A percentile compares a stretch with the other conserved stretches of the same genome.
Evolutionary conservation across 2,888 invertebrate genomes (phyloP).

Genomic region (Leptopilina syphax): DNA sequence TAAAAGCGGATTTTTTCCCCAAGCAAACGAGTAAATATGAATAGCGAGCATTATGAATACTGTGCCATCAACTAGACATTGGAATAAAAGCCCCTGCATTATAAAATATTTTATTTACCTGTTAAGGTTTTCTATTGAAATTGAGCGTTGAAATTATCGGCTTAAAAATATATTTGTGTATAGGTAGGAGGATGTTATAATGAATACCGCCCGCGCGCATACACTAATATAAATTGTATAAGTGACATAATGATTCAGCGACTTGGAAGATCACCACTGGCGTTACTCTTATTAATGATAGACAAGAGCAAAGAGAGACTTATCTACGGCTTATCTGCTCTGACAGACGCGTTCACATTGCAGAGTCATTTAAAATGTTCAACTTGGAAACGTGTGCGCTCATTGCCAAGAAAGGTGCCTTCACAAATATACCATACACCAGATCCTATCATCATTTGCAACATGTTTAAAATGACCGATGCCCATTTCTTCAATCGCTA

Average conservation of each 20-base stretch:
- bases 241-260: constrained; percentile 30
- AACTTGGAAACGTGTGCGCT: background rate
- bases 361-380: constrained; percentile 28
- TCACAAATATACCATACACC: background rate
- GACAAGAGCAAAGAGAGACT: constrained; percentile 27
- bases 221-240: background rate
- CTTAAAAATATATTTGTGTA: background rate
- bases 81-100: constrained; percentile 28
- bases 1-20: too few species aligned
- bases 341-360: constrained; percentile 14
- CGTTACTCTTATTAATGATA: constrained; percentile 40
- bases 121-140: constrained; percentile 16
- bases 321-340: background rate
- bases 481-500: constrained; percentile 69
- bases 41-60: too few species aligned
- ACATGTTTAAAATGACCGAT: constrained; percentile 70
- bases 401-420: background rate
- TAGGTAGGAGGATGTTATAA: background rate
- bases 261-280: constrained; percentile 17
- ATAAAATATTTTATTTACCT: constrained; percentile 21
- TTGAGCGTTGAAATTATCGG: constrained; percentile 17
- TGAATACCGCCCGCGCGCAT: constrained; percentile 18
- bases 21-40: too few species aligned
- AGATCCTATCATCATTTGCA: constrained; percentile 69
- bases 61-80: too few species aligned